Evolutionary conservation across 2,888 invertebrate species (phyloP).

Genomic region (Galerucella nymphaeae): DNA sequence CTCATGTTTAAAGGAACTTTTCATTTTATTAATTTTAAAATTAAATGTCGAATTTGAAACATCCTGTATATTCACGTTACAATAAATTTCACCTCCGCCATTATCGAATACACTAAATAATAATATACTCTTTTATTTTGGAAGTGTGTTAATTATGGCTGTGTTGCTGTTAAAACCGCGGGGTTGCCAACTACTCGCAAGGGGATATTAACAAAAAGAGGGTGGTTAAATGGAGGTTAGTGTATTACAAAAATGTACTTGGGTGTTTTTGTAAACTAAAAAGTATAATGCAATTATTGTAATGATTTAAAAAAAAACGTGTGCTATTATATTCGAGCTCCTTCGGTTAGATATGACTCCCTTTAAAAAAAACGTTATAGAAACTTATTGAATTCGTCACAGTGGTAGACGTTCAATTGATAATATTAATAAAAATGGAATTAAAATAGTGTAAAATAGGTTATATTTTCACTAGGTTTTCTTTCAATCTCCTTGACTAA

Average conservation of each 20-base stretch:
- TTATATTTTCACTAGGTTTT: too few species aligned
- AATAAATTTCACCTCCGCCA: neutral
- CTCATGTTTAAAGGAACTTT: too few species aligned
- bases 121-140: slow-evolving; percentile 50
- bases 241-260: slow-evolving; percentile 32
- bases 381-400: neutral
- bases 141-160: slow-evolving; percentile 61
- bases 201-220: slow-evolving; percentile 18
- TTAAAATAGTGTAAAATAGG: neutral
- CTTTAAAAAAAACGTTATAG: slow-evolving; percentile 8
- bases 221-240: slow-evolving; percentile 12
- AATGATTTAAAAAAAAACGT: slow-evolving; percentile 40
- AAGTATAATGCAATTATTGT: slow-evolving; percentile 46
- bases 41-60: too few species aligned
- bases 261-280: slow-evolving; percentile 41
- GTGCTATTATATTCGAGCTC: slow-evolving; percentile 43
- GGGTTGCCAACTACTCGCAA: slow-evolving; percentile 45
- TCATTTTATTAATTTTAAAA: too few species aligned
- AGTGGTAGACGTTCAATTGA: too few species aligned
- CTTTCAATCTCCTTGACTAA: too few species aligned
- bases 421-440: neutral
- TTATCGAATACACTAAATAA: slow-evolving; percentile 1
- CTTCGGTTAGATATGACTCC: slow-evolving; percentile 27
- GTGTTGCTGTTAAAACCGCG: slow-evolving; percentile 55
- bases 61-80: too few species aligned